Evolutionary conservation across 2,888 invertebrate species (phyloP).

Genomic region (Lepidocyrtinus sp.): DNA sequence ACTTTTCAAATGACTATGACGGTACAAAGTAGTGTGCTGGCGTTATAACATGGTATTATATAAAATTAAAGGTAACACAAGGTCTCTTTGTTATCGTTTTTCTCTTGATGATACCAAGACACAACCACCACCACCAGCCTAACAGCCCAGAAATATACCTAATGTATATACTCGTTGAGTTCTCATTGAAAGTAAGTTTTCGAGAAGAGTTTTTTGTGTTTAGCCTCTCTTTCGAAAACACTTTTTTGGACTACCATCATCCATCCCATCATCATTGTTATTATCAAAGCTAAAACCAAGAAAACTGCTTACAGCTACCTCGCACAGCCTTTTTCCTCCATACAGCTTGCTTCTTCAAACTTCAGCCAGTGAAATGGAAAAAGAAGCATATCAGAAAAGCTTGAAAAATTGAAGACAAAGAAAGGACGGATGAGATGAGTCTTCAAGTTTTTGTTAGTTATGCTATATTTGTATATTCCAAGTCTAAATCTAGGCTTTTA

Average conservation of each 20-base stretch:
- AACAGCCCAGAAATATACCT: neutral
- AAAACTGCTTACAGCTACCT: neutral
- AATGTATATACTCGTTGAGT: neutral
- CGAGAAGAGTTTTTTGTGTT: neutral
- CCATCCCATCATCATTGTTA: neutral
- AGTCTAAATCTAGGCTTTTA: too few species aligned
- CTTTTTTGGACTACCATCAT: neutral
- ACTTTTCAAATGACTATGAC: constrained; percentile 10
- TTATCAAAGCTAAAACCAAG: neutral
- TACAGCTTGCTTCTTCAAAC: neutral
- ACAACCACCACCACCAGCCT: neutral
- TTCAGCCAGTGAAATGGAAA: neutral
- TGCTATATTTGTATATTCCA: too few species aligned
- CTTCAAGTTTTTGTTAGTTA: too few species aligned
- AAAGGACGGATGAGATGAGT: too few species aligned
- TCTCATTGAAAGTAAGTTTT: neutral
- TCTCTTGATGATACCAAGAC: neutral
- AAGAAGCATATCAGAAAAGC: neutral
- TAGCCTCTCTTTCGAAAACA: neutral
- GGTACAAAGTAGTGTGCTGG: too few species aligned
- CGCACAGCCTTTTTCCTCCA: neutral
- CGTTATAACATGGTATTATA: neutral
- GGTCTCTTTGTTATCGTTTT: constrained; percentile 24
- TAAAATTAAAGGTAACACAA: constrained; percentile 33
- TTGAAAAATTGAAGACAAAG: neutral